Conservation (phyloP, 53 echinoderm and acorn worm species). For the Holothuria leucospilota region DNA sequence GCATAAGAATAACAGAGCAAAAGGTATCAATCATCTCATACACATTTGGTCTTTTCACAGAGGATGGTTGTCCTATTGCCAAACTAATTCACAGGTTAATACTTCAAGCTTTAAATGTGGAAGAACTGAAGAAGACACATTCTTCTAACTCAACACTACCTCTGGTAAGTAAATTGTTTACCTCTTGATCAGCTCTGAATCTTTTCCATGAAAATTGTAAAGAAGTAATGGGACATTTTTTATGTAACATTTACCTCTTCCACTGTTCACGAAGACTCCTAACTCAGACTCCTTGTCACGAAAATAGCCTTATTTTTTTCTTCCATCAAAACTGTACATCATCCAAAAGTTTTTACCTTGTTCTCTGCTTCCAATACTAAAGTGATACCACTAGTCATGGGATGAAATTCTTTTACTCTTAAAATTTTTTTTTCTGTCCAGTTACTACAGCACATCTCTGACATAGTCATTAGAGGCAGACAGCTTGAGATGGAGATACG, state of each 20-base stretch:
- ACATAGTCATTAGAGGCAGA: slow-evolving; percentile 44
- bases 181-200: background rate
- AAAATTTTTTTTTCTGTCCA: slow-evolving; percentile 2
- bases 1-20: too few species aligned
- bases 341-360: too few species aligned
- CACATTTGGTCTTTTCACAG: slow-evolving; percentile 16
- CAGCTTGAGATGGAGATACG: slow-evolving; percentile 61
- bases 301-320: too few species aligned
- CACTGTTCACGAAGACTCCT: too few species aligned
- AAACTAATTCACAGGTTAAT: slow-evolving; percentile 57
- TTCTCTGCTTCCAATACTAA: too few species aligned
- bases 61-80: slow-evolving; percentile 39
- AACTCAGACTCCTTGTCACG: too few species aligned
- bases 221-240: too few species aligned
- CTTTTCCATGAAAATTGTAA: too few species aligned
- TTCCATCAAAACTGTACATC: too few species aligned
- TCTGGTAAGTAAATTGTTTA: slow-evolving; percentile 25
- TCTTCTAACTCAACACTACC: slow-evolving; percentile 31
- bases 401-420: background rate
- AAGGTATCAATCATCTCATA: too few species aligned
- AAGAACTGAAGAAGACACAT: slow-evolving; percentile 26
- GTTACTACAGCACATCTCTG: slow-evolving; percentile 51
- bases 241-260: too few species aligned
- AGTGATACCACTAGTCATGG: too few species aligned
- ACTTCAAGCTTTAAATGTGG: slow-evolving; percentile 10